Percentiles rank a stretch among this genome's conserved stretches.
These are phyloP conservation scores for Halocynthia aurantium DNA, from an alignment of 23 tunicate genomes.

Conservation along the genomic window DNA sequence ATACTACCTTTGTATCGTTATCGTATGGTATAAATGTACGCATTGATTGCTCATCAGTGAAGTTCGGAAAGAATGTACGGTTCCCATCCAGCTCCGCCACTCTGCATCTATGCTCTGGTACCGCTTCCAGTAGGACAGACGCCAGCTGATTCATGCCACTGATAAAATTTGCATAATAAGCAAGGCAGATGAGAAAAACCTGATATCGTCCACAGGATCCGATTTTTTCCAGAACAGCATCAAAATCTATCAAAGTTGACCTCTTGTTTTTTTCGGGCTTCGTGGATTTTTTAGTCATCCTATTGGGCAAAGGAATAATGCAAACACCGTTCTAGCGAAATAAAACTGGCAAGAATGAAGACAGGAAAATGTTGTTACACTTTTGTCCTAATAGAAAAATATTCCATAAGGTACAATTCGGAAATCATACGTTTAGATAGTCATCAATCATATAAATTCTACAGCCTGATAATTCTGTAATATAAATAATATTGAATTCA, in stretches of 20 bases:
- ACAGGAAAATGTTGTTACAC: no score
- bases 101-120: slow-evolving; percentile 48
- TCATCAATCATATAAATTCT: no score
- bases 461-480: no score
- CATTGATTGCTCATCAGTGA: neutral
- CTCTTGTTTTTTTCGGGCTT: no score
- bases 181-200: slow-evolving; percentile 46
- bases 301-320: no score
- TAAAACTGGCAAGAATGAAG: no score
- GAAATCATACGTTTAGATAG: no score
- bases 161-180: slow-evolving; percentile 61
- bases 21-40: neutral
- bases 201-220: slow-evolving; percentile 67
- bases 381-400: no score
- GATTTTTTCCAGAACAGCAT: slow-evolving; percentile 47
- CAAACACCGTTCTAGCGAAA: no score
- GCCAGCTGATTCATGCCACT: slow-evolving; percentile 73
- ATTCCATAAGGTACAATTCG: no score
- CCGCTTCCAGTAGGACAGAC: slow-evolving; percentile 64
- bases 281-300: no score
- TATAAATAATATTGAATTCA: no score
- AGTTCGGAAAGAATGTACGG: neutral
- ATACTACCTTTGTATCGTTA: neutral
- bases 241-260: slow-evolving; percentile 22
- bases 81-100: neutral